Base-by-base conservation (phyloP, 2,888 invertebrate species). In the Meiosimyza decipiens region DNA sequence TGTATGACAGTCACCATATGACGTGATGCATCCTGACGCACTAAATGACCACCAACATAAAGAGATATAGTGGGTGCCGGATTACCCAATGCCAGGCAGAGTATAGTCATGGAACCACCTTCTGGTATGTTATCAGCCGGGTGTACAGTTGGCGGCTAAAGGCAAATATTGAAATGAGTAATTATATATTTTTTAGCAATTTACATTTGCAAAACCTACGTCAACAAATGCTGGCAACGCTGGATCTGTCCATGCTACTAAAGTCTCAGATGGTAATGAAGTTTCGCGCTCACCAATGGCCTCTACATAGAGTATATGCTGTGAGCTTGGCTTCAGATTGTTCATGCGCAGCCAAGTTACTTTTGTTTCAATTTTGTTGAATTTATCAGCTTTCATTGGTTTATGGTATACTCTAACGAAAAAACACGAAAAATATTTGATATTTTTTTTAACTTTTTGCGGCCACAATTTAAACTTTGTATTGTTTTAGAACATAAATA, bases 1-100 rank as follows among this genome's bases (percentile, higher is more conserved):
- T 94, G 92, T 74, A 95, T 92, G n/a, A 93, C 92, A 0, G 95
- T 94, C 57, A 95, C 94, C 93, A 95, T 93, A 85, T 95, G 95
- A 1, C 95, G 89, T 0, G 94, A 94, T 51, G 92, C 92, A 76
- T 94, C 94, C 86, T 95, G 94, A 1, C 93, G 89, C n/a, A 95
- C 92, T n/a, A 95, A 88, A 72, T 90, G 90, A 62, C 91, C 91
- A 84, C 87, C 78, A 63, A 95, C 92, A 83, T 95, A 95, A 0
- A 95, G 87, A 0, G 95, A 95, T 71, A 95, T 94, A 2, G 93
- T 94, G 0, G 95, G 95, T 74, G 93, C 93, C 0, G 95, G 95
- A 40, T 94, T 94, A 11, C 95, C 95, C 90, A 94, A 91, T 0
- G 95, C 95, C 71, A 94, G 92, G 82, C 95, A 95, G 3, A 95